phyloP scores from a whole-genome alignment of 1,140 invertebrate genomes.

The Eumaeus atala region DNA sequence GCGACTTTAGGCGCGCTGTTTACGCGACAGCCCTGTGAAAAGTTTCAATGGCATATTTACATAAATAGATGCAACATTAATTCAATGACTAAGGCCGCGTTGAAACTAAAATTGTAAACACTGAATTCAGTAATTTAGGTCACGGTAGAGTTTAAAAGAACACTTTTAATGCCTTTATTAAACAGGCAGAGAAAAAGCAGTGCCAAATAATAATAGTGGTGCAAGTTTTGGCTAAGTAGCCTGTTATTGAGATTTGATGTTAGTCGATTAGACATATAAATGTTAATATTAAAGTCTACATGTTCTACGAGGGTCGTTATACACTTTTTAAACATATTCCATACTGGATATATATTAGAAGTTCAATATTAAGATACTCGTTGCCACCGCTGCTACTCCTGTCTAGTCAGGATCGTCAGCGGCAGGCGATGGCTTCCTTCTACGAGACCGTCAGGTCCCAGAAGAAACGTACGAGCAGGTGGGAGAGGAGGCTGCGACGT shows the following conservation, averaged over 20 bases:
- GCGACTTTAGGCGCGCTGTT: not conserved
- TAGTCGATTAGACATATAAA: not conserved
- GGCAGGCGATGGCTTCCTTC: too few species aligned
- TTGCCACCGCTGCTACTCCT: too few species aligned
- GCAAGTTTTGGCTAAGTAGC: not conserved
- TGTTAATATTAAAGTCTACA: too few species aligned
- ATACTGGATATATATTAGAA: too few species aligned
- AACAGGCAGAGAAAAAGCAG: not conserved
- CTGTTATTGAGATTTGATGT: not conserved
- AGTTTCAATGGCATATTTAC: slow-evolving; percentile 13
- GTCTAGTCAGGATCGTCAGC: too few species aligned
- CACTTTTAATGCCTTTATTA: not conserved
- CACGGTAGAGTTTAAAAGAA: not conserved
- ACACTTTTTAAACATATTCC: too few species aligned
- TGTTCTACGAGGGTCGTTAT: too few species aligned
- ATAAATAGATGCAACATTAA: slow-evolving; percentile 27
- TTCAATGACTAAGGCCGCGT: not conserved
- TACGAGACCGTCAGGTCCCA: too few species aligned
- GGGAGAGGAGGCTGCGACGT: too few species aligned
- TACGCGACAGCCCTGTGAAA: slow-evolving; percentile 1
- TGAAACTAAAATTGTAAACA: slow-evolving; percentile 6
- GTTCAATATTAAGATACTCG: too few species aligned
- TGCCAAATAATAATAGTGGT: not conserved
- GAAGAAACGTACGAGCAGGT: too few species aligned
- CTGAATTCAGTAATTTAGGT: not conserved